Conservation (phyloP, 2,113 vertebrate species). For the Psittacus erithacus region DNA sequence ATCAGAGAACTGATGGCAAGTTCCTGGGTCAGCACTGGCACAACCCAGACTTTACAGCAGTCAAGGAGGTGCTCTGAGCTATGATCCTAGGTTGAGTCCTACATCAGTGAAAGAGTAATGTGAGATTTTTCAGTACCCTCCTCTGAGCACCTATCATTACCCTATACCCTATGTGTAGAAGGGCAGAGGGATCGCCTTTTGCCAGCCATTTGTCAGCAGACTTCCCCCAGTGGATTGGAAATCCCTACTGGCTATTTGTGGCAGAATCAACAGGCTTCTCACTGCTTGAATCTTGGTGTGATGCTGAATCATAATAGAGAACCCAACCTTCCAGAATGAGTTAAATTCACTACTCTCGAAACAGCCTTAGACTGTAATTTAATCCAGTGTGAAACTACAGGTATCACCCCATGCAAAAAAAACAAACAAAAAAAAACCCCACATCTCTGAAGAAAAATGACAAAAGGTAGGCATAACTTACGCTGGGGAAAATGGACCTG, state of each 20-base stretch:
- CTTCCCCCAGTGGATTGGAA: background rate
- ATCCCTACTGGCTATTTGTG: background rate
- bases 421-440: background rate
- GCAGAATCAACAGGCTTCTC: background rate
- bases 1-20: background rate
- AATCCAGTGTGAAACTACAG: constrained; percentile 22
- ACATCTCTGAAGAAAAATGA: constrained; percentile 10
- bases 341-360: constrained; percentile 1
- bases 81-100: background rate
- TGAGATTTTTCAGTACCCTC: background rate
- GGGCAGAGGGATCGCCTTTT: background rate
- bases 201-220: background rate
- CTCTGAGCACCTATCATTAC: background rate
- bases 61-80: constrained; percentile 1
- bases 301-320: background rate
- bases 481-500: background rate
- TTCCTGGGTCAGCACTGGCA: constrained; percentile 17
- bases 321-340: rapidly evolving
- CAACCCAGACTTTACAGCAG: background rate
- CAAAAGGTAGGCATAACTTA: constrained; percentile 17
- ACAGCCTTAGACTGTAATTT: constrained; percentile 1
- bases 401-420: background rate
- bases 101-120: background rate
- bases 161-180: background rate
- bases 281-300: background rate